These are phyloP conservation scores for Edolisoma coerulescens DNA, from an alignment of 2,113 vertebrate species.

Conservation along the genomic window DNA sequence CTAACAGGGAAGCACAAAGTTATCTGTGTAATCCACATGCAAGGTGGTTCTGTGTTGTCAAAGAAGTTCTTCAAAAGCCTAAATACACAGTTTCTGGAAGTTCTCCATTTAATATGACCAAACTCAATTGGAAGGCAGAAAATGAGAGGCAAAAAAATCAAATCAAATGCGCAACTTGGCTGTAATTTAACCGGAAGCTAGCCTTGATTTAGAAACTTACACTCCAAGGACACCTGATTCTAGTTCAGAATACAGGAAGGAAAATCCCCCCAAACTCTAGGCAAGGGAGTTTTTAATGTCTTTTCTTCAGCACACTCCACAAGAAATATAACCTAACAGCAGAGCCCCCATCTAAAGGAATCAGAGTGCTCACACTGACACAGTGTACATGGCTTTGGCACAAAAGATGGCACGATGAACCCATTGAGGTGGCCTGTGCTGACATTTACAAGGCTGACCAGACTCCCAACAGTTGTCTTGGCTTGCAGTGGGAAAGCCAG, in stretches of 20 bases:
- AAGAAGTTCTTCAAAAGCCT: not conserved
- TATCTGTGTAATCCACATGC: not conserved
- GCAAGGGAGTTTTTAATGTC: not conserved
- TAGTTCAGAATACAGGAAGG: not conserved
- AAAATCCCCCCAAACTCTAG: not conserved
- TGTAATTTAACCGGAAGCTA: not conserved
- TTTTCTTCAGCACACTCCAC: not conserved
- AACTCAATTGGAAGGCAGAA: not conserved
- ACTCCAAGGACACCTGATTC: not conserved
- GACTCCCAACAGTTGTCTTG: not conserved
- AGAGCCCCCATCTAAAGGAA: not conserved
- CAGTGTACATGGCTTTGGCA: not conserved
- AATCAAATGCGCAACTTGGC: not conserved
- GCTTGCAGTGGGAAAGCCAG: not conserved
- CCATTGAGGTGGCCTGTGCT: not conserved
- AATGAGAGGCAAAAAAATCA: not conserved
- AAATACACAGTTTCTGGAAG: not conserved
- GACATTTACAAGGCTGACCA: not conserved
- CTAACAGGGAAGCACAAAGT: not conserved
- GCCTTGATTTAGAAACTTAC: not conserved
- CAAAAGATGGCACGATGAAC: not conserved
- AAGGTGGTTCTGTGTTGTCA: not conserved
- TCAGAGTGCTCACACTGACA: not conserved
- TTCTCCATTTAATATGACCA: not conserved
- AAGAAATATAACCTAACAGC: not conserved